Evolutionary conservation across 2,113 vertebrate species (phyloP), one percentile per base, ranked within the genome.

Genomic region (Leuciscus idus): DNA sequence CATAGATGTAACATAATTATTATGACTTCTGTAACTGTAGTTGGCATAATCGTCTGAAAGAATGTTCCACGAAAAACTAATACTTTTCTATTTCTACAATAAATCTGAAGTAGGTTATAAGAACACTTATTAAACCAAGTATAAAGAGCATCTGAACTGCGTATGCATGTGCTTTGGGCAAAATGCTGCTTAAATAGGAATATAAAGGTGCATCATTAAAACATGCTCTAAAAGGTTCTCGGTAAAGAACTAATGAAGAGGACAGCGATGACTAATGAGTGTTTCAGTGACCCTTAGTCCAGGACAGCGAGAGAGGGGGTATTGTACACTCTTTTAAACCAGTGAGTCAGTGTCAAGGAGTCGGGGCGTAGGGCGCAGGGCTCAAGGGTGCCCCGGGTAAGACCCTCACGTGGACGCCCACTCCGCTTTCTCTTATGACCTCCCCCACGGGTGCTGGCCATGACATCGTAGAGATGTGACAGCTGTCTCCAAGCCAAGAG

Each of bases 381-480:
- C 90, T 92, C 64, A 90, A 73, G 84, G 89, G 84, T 87, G 91
- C 92, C 93, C 92, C 74, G 48, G 90, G 92, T 92, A 87, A 92
- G 88, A 87, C 66, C 74, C 89, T 91, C 90, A 93, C 88, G 78
- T 90, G 90, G 88, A 87, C 88, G 85, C 85, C 28, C 28, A 62
- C 59, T 70, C 23, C 26, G 21, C 57, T 74, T 70, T 64, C 19
- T 75, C 72, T 75, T 84, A 91, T 91, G 91, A 88, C 88, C 89
- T 78, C 84, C 91, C 91, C 94, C 93, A 89, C 84, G 89, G 91
- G 91, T 92, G 81, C 92, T 57, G 23, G 64, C 92, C 91, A 91
- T 93, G 92, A 93, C 92, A 92, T 91, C 90, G 89, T 90, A 89
- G 92, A 94, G 91, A 95, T 92, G 91, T 94, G 94, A 94, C 94